Base-by-base conservation (phyloP, 2,113 vertebrate genomes). In the Chitala chitala region DNA sequence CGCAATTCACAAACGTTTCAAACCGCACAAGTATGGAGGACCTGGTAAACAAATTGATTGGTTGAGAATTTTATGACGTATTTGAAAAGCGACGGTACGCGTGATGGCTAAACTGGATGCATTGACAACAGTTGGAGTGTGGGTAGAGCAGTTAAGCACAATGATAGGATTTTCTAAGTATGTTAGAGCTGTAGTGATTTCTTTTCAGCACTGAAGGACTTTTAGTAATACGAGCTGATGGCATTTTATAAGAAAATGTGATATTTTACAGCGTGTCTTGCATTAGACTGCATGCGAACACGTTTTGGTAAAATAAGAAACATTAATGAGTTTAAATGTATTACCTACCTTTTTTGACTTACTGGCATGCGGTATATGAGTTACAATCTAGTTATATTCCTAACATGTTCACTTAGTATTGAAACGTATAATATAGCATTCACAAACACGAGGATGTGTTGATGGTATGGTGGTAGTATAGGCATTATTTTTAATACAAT, bases 141-240 rank as follows among this genome's bases (percentile, higher is more conserved):
- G 36, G 9, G 20, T 42, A 71, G 40, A 53, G 22, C 36, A 24
- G 33, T 38, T 66, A 66, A 17, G 51, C 29, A 71, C 31, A 29
- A n/a, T 53, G 69, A 56, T 58, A 54, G 36, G 7, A 58, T 15
- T 58, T 72, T 56, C 8, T 5, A 56, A 58, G 56, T 36, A 72
- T 72, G 54, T 24, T 54, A 44, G 54, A 72, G 12, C 53, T 59
- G 42, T 59, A 69, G 48, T 29, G 24, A 40, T 15, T 22, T 2
- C 2, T 59, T 17, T 42, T 20, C 13, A 58, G 70, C 54, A 6
- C 38, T 7, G 12, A 58, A 22, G 38, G 6, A 24, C n/a, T 29
- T 29, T 13, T n/a, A 66, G 40, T 26, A 12, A 24, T 26, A 4
- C 1, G 64, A 36, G 40, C 26, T 65, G 17, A 36, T 12, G 12